phyloP scores from a whole-genome alignment of 2,888 invertebrate species.

The Hyalella azteca region DNA sequence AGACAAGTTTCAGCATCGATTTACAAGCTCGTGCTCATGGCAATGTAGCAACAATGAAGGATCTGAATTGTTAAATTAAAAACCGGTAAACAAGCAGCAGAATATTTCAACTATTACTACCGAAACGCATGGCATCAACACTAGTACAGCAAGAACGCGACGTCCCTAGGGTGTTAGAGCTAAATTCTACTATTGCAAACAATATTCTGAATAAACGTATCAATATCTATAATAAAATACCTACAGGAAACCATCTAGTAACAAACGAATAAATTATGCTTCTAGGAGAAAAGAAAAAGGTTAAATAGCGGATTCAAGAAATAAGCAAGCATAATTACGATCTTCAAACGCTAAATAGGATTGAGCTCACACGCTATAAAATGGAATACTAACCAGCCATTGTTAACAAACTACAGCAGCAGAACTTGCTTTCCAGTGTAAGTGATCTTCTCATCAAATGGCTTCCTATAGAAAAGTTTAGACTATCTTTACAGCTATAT shows the following conservation, averaged over 20 bases:
- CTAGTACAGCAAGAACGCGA: not conserved
- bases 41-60: conserved; percentile 16
- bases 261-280: too few relatives aligned
- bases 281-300: not conserved
- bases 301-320: not conserved
- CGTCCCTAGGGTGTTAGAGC: too few relatives aligned
- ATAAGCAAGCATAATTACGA: not conserved
- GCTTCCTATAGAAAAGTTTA: conserved; percentile 36
- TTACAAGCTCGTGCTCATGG: conserved; percentile 34
- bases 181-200: too few relatives aligned
- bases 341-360: conserved; percentile 13
- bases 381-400: conserved; percentile 3
- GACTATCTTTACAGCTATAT: conserved; percentile 31
- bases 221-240: too few relatives aligned
- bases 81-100: not conserved
- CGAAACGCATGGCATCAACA: not conserved
- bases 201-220: too few relatives aligned
- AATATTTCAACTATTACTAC: not conserved
- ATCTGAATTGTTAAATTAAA: not conserved
- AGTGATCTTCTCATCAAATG: conserved; percentile 16
- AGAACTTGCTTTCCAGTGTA: not conserved
- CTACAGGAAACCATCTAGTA: too few relatives aligned
- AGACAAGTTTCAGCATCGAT: conserved; percentile 25
- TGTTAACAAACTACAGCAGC: not conserved
- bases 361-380: conserved; percentile 22